Base-by-base conservation (phyloP, 2,113 vertebrate genomes). In the Plectropomus leopardus region DNA sequence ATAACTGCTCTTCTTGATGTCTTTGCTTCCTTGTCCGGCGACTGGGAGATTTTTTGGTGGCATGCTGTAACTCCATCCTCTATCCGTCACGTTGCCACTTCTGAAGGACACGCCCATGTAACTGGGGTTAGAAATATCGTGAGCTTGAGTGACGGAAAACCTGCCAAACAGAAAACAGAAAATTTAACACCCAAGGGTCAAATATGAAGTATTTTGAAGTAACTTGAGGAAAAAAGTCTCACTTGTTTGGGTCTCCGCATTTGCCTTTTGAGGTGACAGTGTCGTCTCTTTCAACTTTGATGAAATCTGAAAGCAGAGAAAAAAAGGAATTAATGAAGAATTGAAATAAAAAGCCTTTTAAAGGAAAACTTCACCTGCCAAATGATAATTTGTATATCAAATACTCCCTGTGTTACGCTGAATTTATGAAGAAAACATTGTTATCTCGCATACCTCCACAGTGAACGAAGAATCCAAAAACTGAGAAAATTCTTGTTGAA, bases 271-370 rank as follows among this genome's bases (percentile, higher is more conserved):
- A 88, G 28, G 89, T 92, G n/a, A 92, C 83, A 0, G 95, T 78
- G 85, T 99, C 98, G 74, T 99, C 98, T 16, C 94, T 93, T 84
- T 98, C 97, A 3, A 97, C 90, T 96, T 99, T 97, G 88, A 99
- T 97, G 83, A 99, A 99, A 92, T 99, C 98, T 99, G 84, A 79
- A 91, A 80, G 30, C 14, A 53, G 17, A 78, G 16, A 17, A 80
- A 85, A 76, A 80, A 14, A 28, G 3, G 13, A 53, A 34, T n/a
- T 21, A n/a, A 51, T 65, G 10, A 63, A 15, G 53, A 71, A 30
- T 11, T 7, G 8, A 54, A 47, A 5, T 1, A 36, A n/a, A 26
- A 44, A 67, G 7, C 0, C 1, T 60, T 32, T 0, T 17, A 24
- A 3, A 0, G 8, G 10, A 5, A n/a, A n/a, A n/a, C n/a, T n/a